Conservation (phyloP, 1,140 invertebrate genomes). For the Lasaia peninsularis region DNA sequence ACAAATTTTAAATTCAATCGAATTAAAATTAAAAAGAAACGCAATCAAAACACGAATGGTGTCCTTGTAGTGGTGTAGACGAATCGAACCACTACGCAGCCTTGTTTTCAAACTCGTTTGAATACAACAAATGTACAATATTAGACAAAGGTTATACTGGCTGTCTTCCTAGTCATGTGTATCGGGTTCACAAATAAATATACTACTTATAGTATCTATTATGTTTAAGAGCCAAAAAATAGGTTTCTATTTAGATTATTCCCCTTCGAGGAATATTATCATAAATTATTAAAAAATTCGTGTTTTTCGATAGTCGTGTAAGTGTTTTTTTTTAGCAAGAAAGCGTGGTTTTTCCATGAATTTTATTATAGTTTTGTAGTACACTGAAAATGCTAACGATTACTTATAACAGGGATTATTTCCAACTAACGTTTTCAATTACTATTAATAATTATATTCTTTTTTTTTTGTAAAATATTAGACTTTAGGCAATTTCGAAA, state of each 20-base stretch:
- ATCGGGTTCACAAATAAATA: neutral
- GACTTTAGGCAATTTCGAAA: no score
- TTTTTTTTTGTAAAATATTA: no score
- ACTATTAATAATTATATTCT: no score
- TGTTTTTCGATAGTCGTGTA: slow-evolving; percentile 1
- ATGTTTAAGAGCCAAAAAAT: neutral
- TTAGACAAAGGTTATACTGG: slow-evolving; percentile 7
- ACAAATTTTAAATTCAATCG: slow-evolving; percentile 22
- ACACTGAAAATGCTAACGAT: neutral
- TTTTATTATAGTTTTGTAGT: neutral
- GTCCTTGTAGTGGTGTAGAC: slow-evolving; percentile 32
- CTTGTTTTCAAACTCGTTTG: slow-evolving; percentile 21
- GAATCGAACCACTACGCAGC: slow-evolving; percentile 15
- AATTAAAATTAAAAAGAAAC: slow-evolving; percentile 42
- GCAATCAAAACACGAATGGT: slow-evolving; percentile 45
- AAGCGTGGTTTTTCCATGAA: neutral
- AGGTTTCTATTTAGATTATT: neutral
- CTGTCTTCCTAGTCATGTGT: neutral
- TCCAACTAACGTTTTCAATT: no score
- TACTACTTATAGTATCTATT: slow-evolving; percentile 5
- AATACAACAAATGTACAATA: slow-evolving; percentile 22
- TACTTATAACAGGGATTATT: no score
- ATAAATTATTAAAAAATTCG: slow-evolving; percentile 4
- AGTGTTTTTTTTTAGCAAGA: neutral
- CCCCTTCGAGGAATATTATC: neutral